Percentiles rank a stretch among this genome's conserved stretches.
Conservation (phyloP, 2,888 invertebrate genomes). For the Artemia sinica region DNA sequence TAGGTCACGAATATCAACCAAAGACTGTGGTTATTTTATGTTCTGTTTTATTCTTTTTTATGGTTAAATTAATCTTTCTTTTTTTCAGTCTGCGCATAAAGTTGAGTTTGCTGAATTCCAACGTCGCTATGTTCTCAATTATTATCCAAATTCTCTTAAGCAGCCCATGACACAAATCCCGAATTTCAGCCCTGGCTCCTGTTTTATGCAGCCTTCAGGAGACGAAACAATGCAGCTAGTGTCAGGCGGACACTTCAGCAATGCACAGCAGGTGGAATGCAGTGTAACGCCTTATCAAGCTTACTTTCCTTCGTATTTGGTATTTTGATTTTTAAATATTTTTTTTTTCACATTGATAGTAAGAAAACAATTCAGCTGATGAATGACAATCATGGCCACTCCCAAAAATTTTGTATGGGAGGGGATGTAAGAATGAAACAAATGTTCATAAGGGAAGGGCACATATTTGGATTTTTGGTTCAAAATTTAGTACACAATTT, state of each 20-base stretch:
- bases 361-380: no score
- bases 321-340: no score
- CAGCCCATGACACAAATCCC: constrained; percentile 1
- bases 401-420: no score
- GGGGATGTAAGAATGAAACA: no score
- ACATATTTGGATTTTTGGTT: no score
- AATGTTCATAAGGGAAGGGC: no score
- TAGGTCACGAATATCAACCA: no score
- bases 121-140: not conserved
- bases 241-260: not conserved
- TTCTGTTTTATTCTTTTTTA: no score
- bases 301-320: not conserved
- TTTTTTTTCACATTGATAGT: no score
- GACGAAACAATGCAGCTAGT: not conserved
- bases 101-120: constrained; percentile 10
- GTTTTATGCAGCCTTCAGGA: not conserved
- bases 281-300: constrained; percentile 2
- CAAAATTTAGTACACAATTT: no score
- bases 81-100: constrained; percentile 10
- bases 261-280: not conserved
- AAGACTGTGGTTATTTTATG: no score
- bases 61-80: not conserved
- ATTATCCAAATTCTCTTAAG: not conserved
- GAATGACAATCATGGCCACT: no score
- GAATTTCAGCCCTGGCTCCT: not conserved